Percentiles rank a stretch among this genome's conserved stretches.
Conservation (phyloP, 2,113 vertebrate species). For the Morone saxatilis region DNA sequence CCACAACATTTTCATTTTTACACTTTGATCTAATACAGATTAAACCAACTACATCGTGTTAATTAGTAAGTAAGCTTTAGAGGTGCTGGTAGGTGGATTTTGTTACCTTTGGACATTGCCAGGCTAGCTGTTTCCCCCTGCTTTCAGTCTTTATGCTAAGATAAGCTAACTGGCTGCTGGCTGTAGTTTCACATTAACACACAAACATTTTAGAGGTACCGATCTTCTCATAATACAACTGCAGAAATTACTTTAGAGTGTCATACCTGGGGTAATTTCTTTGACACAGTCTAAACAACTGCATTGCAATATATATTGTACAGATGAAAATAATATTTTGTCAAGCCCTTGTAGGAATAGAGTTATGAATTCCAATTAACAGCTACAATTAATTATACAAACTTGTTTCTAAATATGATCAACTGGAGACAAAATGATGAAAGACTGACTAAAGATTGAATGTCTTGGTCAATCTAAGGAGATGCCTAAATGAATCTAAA, state of each 20-base stretch:
- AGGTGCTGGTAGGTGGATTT: background rate
- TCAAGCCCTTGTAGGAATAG: background rate
- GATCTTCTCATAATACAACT: background rate
- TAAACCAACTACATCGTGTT: background rate
- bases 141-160: conserved; percentile 4
- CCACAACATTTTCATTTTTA: background rate
- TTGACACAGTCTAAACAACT: background rate
- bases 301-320: background rate
- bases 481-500: conserved; percentile 11
- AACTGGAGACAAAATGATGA: background rate
- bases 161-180: conserved; percentile 2
- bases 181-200: background rate
- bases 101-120: background rate
- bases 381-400: background rate
- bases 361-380: background rate
- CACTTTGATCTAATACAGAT: background rate
- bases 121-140: background rate
- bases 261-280: background rate
- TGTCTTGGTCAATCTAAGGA: background rate
- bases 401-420: background rate
- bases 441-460: background rate
- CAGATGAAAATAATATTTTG: background rate
- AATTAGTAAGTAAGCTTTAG: background rate
- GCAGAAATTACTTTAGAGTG: too few species aligned
- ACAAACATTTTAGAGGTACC: background rate